phyloP scores from a whole-genome alignment of 1,140 invertebrate genomes.

The Apis florea region DNA sequence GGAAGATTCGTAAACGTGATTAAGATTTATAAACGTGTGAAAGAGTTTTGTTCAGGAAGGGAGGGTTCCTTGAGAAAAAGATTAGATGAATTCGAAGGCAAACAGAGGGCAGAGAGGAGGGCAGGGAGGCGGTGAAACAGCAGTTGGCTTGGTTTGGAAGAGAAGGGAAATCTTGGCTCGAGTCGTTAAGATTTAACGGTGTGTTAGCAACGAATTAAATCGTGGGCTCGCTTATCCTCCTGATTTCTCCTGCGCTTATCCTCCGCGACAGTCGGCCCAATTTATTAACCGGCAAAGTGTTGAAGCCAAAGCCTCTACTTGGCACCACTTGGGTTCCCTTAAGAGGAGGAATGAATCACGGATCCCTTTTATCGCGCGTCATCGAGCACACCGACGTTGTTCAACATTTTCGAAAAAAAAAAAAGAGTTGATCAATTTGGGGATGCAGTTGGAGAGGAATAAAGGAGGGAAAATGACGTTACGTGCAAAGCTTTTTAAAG shows the following conservation, averaged over 20 bases:
- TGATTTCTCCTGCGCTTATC: slow-evolving; percentile 24
- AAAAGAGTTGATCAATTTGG: too few species aligned
- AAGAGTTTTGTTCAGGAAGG: too few species aligned
- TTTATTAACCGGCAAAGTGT: not conserved
- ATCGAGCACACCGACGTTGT: too few species aligned
- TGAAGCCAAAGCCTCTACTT: not conserved
- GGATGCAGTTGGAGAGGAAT: too few species aligned
- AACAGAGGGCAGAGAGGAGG: not conserved
- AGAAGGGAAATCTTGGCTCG: slow-evolving; percentile 46
- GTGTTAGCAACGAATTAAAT: slow-evolving; percentile 48
- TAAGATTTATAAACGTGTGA: too few species aligned
- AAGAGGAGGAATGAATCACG: not conserved
- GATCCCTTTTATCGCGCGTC: not conserved
- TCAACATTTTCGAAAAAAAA: too few species aligned
- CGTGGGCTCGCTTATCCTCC: slow-evolving; percentile 14
- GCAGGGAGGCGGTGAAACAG: slow-evolving; percentile 7
- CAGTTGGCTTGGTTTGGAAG: slow-evolving; percentile 14
- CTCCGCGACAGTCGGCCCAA: slow-evolving; percentile 27
- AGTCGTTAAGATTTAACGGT: slow-evolving; percentile 55
- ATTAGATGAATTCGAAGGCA: slow-evolving; percentile 34
- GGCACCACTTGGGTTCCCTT: not conserved
- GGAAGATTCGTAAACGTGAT: too few species aligned
- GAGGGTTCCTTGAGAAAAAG: too few species aligned
- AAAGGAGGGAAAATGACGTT: too few species aligned
- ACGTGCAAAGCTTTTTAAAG: too few species aligned